Base-by-base conservation (phyloP, 2,113 vertebrate genomes). In the Heterocephalus glaber region DNA sequence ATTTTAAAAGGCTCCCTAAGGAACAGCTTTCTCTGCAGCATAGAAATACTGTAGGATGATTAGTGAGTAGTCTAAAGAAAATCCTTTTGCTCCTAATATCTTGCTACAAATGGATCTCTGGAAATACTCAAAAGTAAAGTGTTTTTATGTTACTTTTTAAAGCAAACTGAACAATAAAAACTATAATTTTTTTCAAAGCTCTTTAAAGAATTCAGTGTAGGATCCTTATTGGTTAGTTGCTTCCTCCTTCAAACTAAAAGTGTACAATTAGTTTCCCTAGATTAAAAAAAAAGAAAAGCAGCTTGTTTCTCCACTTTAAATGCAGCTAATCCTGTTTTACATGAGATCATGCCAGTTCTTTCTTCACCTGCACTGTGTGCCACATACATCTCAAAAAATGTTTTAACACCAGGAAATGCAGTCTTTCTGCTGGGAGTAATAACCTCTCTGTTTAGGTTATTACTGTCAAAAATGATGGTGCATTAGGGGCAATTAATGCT, bases 401-500 rank as follows among this genome's bases (percentile, higher is more conserved):
- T 97, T 98, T 98, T 97, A 98, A 98, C 56, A 86, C 84, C 97
- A 98, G 98, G 98, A 98, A 98, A 98, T 97, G 97, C 70, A 89
- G 89, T 96, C 97, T 98, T 96, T 98, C 96, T 97, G 94, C 82
- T 93, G 76, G 26, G 95, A 97, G 89, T 97, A 98, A 98, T 97
- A 97, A 96, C 97, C 96, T 85, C 90, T 93, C 93, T 97, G 95
- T 98, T 98, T 95, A 98, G 98, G 97, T 98, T 97, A 98, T 98
- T 98, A 98, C 94, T 98, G 98, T 98, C 97, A 98, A 98, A 98
- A 98, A 97, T 90, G 94, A 97, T 95, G 95, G 96, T 98, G 95
- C 98, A 98, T 98, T 98, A 98, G 97, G 95, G 97, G 98, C 97
- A 98, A 98, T 98, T 98, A 98, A 98, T 97, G 97, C 90, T 98